Conservation (phyloP, 2,888 invertebrate species). For the Panorpa germanica region DNA sequence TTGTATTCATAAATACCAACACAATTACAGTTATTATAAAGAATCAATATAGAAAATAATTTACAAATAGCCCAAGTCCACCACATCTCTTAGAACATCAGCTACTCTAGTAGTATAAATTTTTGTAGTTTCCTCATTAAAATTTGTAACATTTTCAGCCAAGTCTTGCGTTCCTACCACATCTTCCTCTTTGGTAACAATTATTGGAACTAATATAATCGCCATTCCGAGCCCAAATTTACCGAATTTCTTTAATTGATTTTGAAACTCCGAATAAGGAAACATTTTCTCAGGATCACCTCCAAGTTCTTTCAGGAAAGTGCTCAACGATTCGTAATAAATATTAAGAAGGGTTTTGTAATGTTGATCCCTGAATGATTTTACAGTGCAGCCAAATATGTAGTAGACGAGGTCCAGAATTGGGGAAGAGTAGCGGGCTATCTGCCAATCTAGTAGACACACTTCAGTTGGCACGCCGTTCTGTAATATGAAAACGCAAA, state of each 20-base stretch:
- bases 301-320: constrained; percentile 10
- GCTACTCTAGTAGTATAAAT: too few relatives aligned
- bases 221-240: constrained; percentile 9
- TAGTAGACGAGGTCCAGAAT: constrained; percentile 10
- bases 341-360: constrained; percentile 10
- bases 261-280: constrained; percentile 10
- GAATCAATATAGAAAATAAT: too few relatives aligned
- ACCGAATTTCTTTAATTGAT: constrained; percentile 10
- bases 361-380: constrained; percentile 9
- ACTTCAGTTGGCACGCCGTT: constrained; percentile 8
- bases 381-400: constrained; percentile 10
- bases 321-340: constrained; percentile 10
- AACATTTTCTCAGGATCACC: constrained; percentile 9
- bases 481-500: constrained; percentile 7
- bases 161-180: too few relatives aligned
- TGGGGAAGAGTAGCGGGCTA: constrained; percentile 10
- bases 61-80: too few relatives aligned
- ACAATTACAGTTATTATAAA: too few relatives aligned
- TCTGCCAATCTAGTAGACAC: constrained; percentile 11
- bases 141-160: too few relatives aligned
- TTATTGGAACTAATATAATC: constrained; percentile 9
- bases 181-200: too few relatives aligned
- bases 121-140: too few relatives aligned
- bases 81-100: too few relatives aligned
- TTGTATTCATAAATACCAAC: too few relatives aligned